Conservation (phyloP, 2,888 invertebrate genomes). For the Ernsta delagoae region DNA sequence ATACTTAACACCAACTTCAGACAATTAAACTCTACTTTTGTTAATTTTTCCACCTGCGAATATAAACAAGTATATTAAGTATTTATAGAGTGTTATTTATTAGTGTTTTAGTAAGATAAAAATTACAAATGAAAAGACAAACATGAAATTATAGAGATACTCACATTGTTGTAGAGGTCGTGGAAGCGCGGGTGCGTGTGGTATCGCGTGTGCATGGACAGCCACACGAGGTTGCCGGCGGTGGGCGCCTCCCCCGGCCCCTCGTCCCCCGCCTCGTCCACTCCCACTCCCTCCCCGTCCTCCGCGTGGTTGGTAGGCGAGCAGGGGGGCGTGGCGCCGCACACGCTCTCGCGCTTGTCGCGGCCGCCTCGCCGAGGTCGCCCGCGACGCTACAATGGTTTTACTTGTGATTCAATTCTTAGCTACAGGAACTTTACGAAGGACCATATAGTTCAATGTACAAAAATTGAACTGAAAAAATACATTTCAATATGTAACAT, state of each 20-base stretch:
- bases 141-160: neutral
- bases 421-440: too few relatives aligned
- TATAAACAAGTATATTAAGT: too few relatives aligned
- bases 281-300: too few relatives aligned
- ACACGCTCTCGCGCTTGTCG: conserved; percentile 63
- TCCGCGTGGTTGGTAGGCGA: too few relatives aligned
- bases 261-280: too few relatives aligned
- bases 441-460: neutral
- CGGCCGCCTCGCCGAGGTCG: conserved; percentile 19
- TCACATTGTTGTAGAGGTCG: conserved; percentile 85
- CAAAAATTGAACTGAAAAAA: too few relatives aligned
- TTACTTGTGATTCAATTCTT: neutral
- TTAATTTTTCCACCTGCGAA: conserved; percentile 84
- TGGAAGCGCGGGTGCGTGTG: conserved; percentile 87
- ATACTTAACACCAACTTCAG: conserved; percentile 95
- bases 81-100: too few relatives aligned
- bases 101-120: neutral
- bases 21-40: conserved; percentile 94
- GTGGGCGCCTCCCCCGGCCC: too few relatives aligned
- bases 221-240: conserved; percentile 89
- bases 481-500: neutral
- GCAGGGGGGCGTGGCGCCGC: conserved; percentile 87
- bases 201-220: conserved; percentile 88
- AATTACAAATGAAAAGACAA: neutral
- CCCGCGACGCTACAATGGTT: conserved; percentile 21